Conservation (phyloP, 2,888 invertebrate genomes). For the Junonia oenone region DNA sequence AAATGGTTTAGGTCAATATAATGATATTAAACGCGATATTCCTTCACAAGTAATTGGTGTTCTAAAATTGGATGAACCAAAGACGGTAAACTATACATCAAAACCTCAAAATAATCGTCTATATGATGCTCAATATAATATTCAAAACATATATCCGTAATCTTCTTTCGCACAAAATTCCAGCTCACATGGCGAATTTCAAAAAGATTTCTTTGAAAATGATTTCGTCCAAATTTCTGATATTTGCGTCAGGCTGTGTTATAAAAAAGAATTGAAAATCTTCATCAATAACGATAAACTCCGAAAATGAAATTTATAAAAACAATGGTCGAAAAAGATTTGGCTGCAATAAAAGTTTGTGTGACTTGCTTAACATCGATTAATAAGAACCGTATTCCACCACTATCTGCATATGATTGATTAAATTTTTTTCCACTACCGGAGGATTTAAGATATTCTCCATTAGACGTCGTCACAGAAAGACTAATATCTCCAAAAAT, state of each 20-base stretch:
- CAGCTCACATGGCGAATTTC: neutral
- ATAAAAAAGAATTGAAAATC: constrained; percentile 28
- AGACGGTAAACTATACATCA: too few relatives aligned
- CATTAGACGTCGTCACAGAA: constrained; percentile 22
- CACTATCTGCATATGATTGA: constrained; percentile 20
- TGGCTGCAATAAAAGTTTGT: neutral
- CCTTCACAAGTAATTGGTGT: too few relatives aligned
- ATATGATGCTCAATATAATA: too few relatives aligned
- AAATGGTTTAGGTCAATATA: too few relatives aligned
- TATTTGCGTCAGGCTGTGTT: constrained; percentile 31
- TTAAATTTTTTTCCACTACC: constrained; percentile 21
- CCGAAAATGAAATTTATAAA: neutral
- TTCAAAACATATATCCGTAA: neutral
- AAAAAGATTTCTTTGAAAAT: constrained; percentile 10
- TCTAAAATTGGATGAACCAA: too few relatives aligned
- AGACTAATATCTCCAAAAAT: constrained; percentile 27
- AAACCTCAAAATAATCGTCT: too few relatives aligned
- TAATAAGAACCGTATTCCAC: constrained; percentile 1
- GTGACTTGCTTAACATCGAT: neutral
- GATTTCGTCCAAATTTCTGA: constrained; percentile 27
- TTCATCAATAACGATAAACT: neutral
- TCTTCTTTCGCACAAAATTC: neutral
- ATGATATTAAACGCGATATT: too few relatives aligned
- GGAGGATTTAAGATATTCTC: constrained; percentile 9
- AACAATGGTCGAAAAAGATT: too few relatives aligned